Conservation (phyloP, 2,113 vertebrate species). For the Rynchops niger region DNA sequence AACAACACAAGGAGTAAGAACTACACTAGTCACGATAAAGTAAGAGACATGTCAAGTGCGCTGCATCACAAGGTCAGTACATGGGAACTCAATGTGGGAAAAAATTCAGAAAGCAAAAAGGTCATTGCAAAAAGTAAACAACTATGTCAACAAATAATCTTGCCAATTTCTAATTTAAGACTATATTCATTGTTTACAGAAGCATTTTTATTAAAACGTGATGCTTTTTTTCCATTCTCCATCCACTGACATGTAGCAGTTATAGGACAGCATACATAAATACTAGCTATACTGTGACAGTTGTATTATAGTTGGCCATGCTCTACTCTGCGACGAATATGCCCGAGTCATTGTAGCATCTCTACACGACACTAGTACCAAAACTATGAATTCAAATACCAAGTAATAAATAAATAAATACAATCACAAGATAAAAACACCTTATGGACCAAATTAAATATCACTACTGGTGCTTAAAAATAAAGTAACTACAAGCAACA, state of each 20-base stretch:
- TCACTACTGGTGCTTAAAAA: neutral
- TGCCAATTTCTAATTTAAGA: conserved; percentile 53
- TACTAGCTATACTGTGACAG: neutral
- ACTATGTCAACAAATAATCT: conserved; percentile 47
- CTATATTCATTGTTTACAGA: neutral
- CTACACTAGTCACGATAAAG: neutral
- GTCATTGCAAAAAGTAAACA: conserved; percentile 55
- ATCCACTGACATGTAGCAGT: neutral
- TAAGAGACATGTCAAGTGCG: neutral
- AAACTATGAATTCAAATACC: neutral
- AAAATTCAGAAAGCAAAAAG: conserved; percentile 61
- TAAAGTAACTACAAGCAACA: neutral
- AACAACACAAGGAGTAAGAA: neutral
- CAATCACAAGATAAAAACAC: neutral
- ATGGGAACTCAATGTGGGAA: conserved; percentile 60
- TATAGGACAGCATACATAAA: neutral
- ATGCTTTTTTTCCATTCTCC: neutral
- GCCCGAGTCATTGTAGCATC: neutral
- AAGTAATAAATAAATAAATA: neutral
- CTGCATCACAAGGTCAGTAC: neutral
- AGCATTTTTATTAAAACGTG: neutral
- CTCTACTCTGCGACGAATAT: neutral
- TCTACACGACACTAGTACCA: fast-evolving
- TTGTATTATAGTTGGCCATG: neutral
- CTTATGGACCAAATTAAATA: neutral